Evolutionary conservation across 2,888 invertebrate species (phyloP).

Genomic region (Xestia sexstrigata): DNA sequence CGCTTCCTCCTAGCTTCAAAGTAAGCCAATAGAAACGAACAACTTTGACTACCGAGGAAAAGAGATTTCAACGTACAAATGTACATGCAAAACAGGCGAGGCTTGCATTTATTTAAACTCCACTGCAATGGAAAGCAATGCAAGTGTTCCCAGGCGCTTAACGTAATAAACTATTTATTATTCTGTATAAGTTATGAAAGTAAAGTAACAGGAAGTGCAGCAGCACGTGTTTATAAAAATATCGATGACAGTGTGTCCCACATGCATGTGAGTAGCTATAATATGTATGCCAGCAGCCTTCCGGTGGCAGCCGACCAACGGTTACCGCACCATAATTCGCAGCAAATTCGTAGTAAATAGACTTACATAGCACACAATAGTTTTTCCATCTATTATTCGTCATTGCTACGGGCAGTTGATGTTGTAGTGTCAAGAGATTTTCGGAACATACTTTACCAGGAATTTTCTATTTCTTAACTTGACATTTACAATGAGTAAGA

Average conservation of each 20-base stretch:
- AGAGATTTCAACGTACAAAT: constrained; percentile 56
- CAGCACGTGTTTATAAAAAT: constrained; percentile 74
- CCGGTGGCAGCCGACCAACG: constrained; percentile 77
- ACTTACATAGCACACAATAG: constrained; percentile 36
- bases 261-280: constrained; percentile 74
- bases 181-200: constrained; percentile 73
- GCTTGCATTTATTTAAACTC: constrained; percentile 35
- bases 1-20: constrained; percentile 47
- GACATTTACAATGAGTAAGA: neutral
- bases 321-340: constrained; percentile 75
- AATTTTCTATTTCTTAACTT: neutral
- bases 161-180: constrained; percentile 62
- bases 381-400: constrained; percentile 19
- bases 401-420: neutral
- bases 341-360: constrained; percentile 68
- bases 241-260: constrained; percentile 78
- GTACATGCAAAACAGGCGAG: constrained; percentile 39
- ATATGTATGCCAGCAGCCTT: constrained; percentile 82
- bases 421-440: neutral
- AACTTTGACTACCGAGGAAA: constrained; percentile 48
- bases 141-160: constrained; percentile 38
- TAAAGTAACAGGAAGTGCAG: constrained; percentile 77
- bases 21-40: constrained; percentile 60
- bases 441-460: neutral
- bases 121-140: constrained; percentile 33